Evolutionary conservation across 1,140 invertebrate genomes (phyloP), one percentile per base, ranked within the genome.

Genomic region (Solenopsis fugax): DNA sequence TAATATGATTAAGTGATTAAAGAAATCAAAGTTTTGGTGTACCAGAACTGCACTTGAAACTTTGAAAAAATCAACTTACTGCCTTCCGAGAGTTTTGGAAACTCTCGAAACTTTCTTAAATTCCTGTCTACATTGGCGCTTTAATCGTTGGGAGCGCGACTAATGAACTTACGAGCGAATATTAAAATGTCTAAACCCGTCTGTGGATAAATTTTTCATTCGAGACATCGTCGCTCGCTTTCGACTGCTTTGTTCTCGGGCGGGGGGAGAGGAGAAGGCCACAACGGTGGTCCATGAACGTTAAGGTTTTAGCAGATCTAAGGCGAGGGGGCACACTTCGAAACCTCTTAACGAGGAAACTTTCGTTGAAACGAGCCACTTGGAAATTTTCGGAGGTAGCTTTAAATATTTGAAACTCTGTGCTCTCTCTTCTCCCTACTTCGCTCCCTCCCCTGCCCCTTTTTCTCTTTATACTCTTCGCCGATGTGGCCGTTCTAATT

Each of bases 401-500:
- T 92, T 91, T 92, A 91, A 93, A 93, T 92, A 93, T 93, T 93
- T 89, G 87, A 88, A 89, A 86, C 82, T 85, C 69, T 60, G 45
- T 72, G 60, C 21, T 52, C 41, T 34, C 45, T 60, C 12, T 64
- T 81, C 45, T 41, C n/a, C n/a, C 37, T 21, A 13, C 52, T 56
- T 48, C 12, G 12, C 65, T 50, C 34, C 34, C 0, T 18, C 34
- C 16, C 37, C 12, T 4, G 60, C 24, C 72, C 9, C 75, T 24
- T 77, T 64, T 64, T 76, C 64, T 64, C 85, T 76, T 82, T 77
- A 69, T 76, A 52, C 75, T 81, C 81, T 64, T 75, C 9, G 48
- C 58, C 76, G 86, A 82, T 89, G 90, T 85, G 86, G 86, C 72
- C 86, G 85, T 90, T 88, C 87, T 91, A 94, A 94, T 94, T 94